A percentile compares a stretch with the other conserved stretches of the same genome.
Conservation (phyloP, 2,888 invertebrate genomes). For the Drosophila infuscata region DNA sequence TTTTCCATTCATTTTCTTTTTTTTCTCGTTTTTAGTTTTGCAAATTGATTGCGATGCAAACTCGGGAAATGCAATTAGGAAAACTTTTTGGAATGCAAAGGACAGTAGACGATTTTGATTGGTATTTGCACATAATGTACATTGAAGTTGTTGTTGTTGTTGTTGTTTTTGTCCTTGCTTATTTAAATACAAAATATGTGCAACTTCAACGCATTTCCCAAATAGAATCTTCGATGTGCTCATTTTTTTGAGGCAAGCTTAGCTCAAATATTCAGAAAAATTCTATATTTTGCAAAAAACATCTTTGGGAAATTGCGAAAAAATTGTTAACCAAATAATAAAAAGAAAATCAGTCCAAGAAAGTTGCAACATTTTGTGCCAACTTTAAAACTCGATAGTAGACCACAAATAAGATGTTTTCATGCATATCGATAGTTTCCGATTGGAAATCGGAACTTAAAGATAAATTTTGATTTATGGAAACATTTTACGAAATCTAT, state of each 20-base stretch:
- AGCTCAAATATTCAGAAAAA: not conserved
- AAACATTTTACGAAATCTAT: not conserved
- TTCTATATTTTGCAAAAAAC: not conserved
- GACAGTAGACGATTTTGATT: not conserved
- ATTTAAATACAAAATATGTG: conserved; percentile 27
- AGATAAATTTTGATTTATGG: no score
- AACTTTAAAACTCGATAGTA: not conserved
- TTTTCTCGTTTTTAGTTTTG: conserved; percentile 12
- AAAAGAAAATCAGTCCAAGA: not conserved
- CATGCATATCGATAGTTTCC: not conserved
- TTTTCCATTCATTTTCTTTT: conserved; percentile 15
- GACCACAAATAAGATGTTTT: not conserved
- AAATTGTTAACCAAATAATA: not conserved
- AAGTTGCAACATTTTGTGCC: rapidly evolving
- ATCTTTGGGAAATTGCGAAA: no score
- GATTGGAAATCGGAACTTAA: not conserved
- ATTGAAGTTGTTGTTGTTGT: conserved; percentile 8
- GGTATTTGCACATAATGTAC: conserved; percentile 14
- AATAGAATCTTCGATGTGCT: not conserved
- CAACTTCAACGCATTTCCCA: no score
- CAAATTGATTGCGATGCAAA: conserved; percentile 44
- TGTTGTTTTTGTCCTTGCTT: conserved; percentile 9
- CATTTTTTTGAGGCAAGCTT: not conserved
- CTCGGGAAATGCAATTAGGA: conserved; percentile 65
- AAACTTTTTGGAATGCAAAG: conserved; percentile 27